These are phyloP conservation scores for Brachionus asplanchnoidis DNA, from an alignment of 1,140 invertebrate genomes.

Conservation along the genomic window DNA sequence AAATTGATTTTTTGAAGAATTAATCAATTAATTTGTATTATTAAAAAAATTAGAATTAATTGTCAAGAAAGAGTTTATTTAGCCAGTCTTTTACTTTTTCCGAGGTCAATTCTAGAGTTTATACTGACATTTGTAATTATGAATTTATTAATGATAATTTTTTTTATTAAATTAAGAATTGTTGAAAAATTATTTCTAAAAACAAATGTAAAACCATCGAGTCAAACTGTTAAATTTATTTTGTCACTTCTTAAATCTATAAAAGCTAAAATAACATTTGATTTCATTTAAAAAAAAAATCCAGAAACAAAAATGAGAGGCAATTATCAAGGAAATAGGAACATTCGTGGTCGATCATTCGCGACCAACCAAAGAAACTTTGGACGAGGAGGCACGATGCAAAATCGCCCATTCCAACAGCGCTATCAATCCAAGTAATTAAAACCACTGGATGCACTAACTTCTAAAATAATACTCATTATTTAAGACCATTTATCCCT, in stretches of 20 bases:
- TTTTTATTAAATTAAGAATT: too few species aligned
- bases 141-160: too few species aligned
- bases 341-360: background rate
- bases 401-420: background rate
- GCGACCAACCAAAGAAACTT: background rate
- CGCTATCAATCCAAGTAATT: constrained; percentile 8
- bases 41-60: too few species aligned
- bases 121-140: too few species aligned
- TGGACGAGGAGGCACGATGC: background rate
- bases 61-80: too few species aligned
- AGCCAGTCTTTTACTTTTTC: too few species aligned
- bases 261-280: background rate
- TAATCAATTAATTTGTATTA: too few species aligned
- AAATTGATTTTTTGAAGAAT: too few species aligned
- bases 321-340: background rate
- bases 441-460: too few species aligned
- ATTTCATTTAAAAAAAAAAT: background rate
- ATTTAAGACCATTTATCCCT: constrained; percentile 29
- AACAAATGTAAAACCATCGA: too few species aligned
- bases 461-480: background rate
- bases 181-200: too few species aligned
- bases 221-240: background rate
- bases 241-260: background rate
- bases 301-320: background rate
- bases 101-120: too few species aligned